A percentile compares a stretch with the other conserved stretches of the same genome.
These are phyloP conservation scores for Noctua pronuba DNA, from an alignment of 2,888 invertebrate species.

Conservation along the genomic window DNA sequence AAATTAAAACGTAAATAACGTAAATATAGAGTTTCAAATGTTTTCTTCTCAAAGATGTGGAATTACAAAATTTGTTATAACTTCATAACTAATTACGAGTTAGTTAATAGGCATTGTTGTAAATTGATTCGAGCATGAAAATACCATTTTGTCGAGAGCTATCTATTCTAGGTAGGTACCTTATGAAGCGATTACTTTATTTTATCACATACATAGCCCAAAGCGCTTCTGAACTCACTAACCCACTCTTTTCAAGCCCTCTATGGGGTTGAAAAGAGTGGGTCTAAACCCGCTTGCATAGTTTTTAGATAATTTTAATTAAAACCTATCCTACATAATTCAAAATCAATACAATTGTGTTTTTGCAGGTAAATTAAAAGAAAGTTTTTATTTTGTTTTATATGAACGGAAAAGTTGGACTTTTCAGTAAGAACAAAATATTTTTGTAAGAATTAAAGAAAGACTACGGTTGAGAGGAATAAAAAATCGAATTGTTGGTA, in stretches of 20 bases:
- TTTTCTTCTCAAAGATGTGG: constrained; percentile 2
- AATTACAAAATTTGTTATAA: not conserved
- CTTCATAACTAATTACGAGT: not conserved
- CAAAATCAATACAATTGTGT: constrained; percentile 18
- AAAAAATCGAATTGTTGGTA: not conserved
- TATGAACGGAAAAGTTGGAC: not conserved
- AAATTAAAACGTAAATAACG: too few relatives aligned
- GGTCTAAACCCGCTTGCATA: not conserved
- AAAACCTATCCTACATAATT: not conserved
- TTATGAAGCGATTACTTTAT: not conserved
- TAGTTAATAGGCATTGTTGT: not conserved
- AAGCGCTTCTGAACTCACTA: not conserved
- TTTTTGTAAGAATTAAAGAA: not conserved
- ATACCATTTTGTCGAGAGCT: not conserved
- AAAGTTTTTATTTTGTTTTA: constrained; percentile 22
- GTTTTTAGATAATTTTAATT: constrained; percentile 13
- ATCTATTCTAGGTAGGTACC: not conserved
- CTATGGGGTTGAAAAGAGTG: not conserved
- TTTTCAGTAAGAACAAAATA: not conserved
- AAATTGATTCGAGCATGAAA: not conserved
- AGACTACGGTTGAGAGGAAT: not conserved
- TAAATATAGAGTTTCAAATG: too few relatives aligned
- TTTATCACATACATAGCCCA: not conserved
- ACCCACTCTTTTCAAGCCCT: too few relatives aligned
- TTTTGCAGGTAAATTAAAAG: not conserved